These are phyloP conservation scores for Gymnocheta viridis DNA, from an alignment of 2,888 invertebrate genomes.

Conservation along the genomic window DNA sequence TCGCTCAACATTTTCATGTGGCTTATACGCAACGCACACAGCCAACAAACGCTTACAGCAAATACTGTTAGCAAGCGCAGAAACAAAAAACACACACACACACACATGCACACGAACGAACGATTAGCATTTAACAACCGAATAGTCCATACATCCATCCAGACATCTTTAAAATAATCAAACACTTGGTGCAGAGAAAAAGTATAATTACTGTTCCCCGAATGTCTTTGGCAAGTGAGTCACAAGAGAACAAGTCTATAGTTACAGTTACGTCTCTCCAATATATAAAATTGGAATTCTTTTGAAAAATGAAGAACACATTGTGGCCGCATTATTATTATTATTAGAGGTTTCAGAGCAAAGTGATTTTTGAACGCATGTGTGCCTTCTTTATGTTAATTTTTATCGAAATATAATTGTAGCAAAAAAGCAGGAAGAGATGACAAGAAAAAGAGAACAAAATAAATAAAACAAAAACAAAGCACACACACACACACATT, in stretches of 20 bases:
- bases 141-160: background rate
- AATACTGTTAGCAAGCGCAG: slow-evolving; percentile 28
- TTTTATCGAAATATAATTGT: background rate
- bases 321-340: background rate
- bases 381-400: slow-evolving; percentile 5
- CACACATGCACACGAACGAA: background rate
- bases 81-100: background rate
- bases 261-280: background rate
- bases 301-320: background rate
- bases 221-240: background rate
- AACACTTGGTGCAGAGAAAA: slow-evolving; percentile 17
- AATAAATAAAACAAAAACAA: background rate
- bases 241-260: background rate
- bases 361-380: slow-evolving; percentile 49
- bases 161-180: background rate
- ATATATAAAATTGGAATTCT: background rate
- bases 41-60: slow-evolving; percentile 33
- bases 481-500: background rate
- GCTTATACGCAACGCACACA: slow-evolving; percentile 57
- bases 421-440: background rate
- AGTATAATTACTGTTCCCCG: background rate
- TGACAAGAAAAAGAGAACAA: background rate
- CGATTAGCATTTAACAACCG: slow-evolving; percentile 5
- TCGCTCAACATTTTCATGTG: slow-evolving; percentile 46
- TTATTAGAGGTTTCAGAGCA: background rate